Evolutionary conservation across 2,888 invertebrate genomes (phyloP).

Genomic region (Nephrotoma flavescens): DNA sequence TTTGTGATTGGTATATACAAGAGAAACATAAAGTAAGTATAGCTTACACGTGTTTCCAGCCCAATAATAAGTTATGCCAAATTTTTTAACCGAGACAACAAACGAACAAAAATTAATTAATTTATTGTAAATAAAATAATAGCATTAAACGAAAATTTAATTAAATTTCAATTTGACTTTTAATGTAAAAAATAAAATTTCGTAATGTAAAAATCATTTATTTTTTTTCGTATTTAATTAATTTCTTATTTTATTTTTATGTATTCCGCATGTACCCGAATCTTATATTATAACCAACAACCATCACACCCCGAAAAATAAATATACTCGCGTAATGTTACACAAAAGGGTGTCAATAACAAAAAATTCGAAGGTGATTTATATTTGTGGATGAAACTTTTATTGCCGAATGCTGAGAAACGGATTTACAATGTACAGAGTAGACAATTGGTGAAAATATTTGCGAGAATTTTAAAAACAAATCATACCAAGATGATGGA

Average conservation of each 20-base stretch:
- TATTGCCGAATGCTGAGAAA: conserved; percentile 70
- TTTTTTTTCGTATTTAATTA: not conserved
- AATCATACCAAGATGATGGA: conserved; percentile 70
- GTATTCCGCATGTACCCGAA: not conserved
- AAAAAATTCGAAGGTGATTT: conserved; percentile 62
- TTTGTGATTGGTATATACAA: too few species aligned
- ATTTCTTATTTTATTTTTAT: not conserved
- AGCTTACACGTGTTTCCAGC: not conserved
- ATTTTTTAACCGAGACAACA: not conserved
- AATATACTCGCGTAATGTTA: not conserved
- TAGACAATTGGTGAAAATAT: conserved; percentile 79
- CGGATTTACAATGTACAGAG: conserved; percentile 84
- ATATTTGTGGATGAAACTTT: conserved; percentile 62
- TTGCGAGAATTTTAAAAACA: conserved; percentile 60
- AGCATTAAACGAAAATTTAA: not conserved
- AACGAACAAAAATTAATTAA: not conserved
- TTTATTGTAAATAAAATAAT: not conserved
- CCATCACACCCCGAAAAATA: not conserved
- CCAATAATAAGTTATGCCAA: not conserved
- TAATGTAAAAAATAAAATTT: not conserved
- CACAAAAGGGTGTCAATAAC: conserved; percentile 35
- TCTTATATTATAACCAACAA: not conserved
- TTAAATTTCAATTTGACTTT: not conserved
- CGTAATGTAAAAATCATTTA: not conserved
- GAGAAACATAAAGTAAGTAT: too few species aligned